Conservation (phyloP, 92 coral and sea anemone genomes). For the Epizoanthus fatuus region DNA sequence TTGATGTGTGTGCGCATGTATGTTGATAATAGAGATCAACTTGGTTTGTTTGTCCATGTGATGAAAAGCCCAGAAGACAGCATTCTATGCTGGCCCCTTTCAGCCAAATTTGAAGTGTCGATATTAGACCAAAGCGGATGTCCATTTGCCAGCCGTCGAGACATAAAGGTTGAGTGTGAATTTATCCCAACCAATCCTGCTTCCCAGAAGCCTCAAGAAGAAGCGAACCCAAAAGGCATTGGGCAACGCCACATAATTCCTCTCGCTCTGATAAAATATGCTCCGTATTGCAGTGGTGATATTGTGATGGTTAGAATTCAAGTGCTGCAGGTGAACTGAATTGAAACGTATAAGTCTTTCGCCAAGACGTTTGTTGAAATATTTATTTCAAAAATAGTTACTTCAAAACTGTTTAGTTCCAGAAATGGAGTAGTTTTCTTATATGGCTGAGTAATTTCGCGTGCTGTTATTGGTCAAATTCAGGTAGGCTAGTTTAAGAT, state of each 20-base stretch:
- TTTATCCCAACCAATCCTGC: background rate
- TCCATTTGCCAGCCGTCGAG: background rate
- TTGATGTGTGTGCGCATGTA: background rate
- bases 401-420: too few species aligned
- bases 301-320: too few species aligned
- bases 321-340: too few species aligned
- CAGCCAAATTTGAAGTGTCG: background rate
- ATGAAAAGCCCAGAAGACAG: background rate
- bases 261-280: too few species aligned
- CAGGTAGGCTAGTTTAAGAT: too few species aligned
- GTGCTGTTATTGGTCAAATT: too few species aligned
- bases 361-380: too few species aligned
- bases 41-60: background rate
- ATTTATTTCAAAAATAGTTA: too few species aligned
- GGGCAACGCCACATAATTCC: background rate
- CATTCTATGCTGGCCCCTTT: background rate
- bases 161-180: background rate
- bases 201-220: conserved; percentile 5
- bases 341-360: too few species aligned
- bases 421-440: too few species aligned
- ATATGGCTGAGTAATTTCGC: too few species aligned
- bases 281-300: too few species aligned
- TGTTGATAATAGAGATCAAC: background rate
- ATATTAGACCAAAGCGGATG: background rate
- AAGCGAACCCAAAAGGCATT: background rate